These are phyloP conservation scores for Limnothrissa miodon DNA, from an alignment of 2,113 vertebrate genomes.

Conservation along the genomic window DNA sequence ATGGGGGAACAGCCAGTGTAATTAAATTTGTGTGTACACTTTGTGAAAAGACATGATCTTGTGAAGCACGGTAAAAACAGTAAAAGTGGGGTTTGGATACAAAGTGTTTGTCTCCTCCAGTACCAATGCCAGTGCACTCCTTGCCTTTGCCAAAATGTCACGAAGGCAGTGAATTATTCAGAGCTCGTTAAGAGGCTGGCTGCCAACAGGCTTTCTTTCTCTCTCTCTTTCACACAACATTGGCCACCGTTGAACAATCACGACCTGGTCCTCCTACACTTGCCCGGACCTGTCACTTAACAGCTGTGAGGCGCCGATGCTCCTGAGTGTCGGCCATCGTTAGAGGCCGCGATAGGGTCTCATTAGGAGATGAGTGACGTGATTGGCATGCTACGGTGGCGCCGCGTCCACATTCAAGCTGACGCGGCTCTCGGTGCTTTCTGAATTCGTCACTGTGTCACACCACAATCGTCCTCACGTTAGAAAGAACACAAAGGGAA, in stretches of 20 bases:
- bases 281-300: slow-evolving; percentile 32
- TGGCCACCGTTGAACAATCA: slow-evolving; percentile 38
- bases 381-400: slow-evolving; percentile 8
- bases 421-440: neutral
- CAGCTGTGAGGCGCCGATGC: slow-evolving; percentile 6
- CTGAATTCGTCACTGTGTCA: neutral
- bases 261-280: slow-evolving; percentile 40
- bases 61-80: neutral
- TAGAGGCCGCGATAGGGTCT: slow-evolving; percentile 24
- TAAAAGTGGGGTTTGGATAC: neutral
- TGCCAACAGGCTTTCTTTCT: neutral
- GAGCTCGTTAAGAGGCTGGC: neutral
- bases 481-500: neutral
- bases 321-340: slow-evolving; percentile 1
- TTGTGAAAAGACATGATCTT: neutral
- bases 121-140: neutral
- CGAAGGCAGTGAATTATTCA: slow-evolving; percentile 13
- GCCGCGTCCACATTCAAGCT: slow-evolving; percentile 12
- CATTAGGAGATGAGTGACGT: slow-evolving; percentile 11
- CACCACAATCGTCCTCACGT: neutral
- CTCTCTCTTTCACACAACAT: slow-evolving; percentile 2
- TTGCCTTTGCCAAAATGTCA: neutral
- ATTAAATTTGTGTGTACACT: neutral
- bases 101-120: neutral
- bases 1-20: neutral